phyloP scores from a whole-genome alignment of 2,113 vertebrate genomes.

The Scortum barcoo region DNA sequence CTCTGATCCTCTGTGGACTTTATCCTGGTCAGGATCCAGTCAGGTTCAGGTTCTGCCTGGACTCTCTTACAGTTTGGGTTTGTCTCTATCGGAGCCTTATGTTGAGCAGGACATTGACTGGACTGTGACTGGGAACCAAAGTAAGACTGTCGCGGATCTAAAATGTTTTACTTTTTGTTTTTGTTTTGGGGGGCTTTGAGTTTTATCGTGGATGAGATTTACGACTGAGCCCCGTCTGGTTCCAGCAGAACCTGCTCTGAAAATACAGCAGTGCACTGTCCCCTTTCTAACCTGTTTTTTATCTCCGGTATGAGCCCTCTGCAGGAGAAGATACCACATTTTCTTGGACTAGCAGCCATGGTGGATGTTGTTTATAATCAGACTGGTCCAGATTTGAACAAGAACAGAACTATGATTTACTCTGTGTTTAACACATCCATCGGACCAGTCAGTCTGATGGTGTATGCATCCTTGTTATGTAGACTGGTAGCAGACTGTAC shows the following conservation, averaged over 20 bases:
- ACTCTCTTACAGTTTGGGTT: conserved; percentile 10
- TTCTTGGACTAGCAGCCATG: conserved; percentile 12
- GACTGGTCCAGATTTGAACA: conserved; percentile 19
- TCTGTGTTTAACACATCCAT: background rate
- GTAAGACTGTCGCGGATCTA: conserved; percentile 28
- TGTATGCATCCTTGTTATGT: conserved; percentile 19
- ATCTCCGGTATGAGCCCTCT: conserved; percentile 11
- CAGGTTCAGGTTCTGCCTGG: conserved; percentile 15
- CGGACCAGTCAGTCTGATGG: conserved; percentile 20
- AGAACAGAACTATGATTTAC: conserved; percentile 11
- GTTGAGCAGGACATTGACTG: conserved; percentile 23
- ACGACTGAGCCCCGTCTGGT: conserved; percentile 49
- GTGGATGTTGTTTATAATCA: conserved; percentile 15
- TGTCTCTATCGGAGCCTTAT: conserved; percentile 24
- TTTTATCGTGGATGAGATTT: conserved; percentile 47
- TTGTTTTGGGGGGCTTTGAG: background rate
- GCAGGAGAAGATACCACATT: conserved; percentile 21
- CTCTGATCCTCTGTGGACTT: conserved; percentile 11
- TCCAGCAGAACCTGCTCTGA: background rate
- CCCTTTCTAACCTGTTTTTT: conserved; percentile 1
- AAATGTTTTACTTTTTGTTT: conserved; percentile 1
- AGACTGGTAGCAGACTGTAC: background rate
- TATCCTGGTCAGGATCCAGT: conserved; percentile 29
- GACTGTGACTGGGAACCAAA: conserved; percentile 41
- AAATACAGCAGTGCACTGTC: conserved; percentile 6